Evolutionary conservation across 2,113 vertebrate species (phyloP).

Genomic region (Eudyptes chrysolophus): DNA sequence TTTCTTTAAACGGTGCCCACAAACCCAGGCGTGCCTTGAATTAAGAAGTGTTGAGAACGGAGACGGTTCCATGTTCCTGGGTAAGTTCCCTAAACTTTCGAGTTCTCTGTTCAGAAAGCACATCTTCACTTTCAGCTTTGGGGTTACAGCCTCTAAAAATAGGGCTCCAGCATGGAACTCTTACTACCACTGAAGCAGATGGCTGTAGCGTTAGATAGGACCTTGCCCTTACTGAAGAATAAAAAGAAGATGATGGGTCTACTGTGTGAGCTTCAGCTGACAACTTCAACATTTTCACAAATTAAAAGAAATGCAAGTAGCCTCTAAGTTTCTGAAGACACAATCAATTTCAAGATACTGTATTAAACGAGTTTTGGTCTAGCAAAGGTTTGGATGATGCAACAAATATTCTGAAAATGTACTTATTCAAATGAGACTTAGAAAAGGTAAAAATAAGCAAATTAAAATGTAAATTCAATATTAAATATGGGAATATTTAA

Average conservation of each 20-base stretch:
- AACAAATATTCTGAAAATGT: background rate
- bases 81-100: background rate
- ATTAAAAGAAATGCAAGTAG: background rate
- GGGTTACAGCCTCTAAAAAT: background rate
- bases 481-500: background rate
- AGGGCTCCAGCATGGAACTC: background rate
- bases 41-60: background rate
- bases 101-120: background rate
- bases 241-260: background rate
- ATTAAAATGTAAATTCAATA: background rate
- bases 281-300: background rate
- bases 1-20: background rate
- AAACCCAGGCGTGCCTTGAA: background rate
- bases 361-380: background rate
- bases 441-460: background rate
- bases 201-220: background rate
- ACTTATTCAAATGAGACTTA: background rate
- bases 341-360: background rate
- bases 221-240: rapidly evolving
- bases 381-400: background rate
- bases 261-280: rapidly evolving
- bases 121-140: background rate
- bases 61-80: background rate
- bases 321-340: background rate
- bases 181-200: background rate